Evolutionary conservation across 2,113 vertebrate genomes (phyloP).

Genomic region (Baryphthengus martii): DNA sequence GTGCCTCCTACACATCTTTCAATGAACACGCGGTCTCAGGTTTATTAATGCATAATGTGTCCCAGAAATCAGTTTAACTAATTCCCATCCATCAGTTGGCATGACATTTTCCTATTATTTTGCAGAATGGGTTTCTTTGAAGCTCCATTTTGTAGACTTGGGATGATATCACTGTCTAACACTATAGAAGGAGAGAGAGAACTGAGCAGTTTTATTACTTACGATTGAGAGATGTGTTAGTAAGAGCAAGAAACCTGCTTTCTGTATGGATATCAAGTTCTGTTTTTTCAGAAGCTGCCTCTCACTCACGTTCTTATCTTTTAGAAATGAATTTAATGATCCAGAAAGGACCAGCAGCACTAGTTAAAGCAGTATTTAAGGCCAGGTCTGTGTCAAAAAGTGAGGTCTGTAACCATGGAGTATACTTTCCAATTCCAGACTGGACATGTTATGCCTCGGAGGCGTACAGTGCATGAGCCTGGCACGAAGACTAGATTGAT

Average conservation of each 20-base stretch:
- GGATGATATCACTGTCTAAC: neutral
- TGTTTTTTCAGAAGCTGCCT: neutral
- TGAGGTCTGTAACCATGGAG: neutral
- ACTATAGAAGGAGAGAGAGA: neutral
- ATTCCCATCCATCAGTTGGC: constrained; percentile 15
- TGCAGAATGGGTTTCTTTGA: neutral
- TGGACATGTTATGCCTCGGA: neutral
- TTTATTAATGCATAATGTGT: constrained; percentile 40
- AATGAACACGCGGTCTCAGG: constrained; percentile 27
- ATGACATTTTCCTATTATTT: neutral
- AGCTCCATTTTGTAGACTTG: neutral
- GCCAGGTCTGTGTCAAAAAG: neutral
- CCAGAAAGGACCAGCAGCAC: neutral
- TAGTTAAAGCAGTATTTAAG: neutral
- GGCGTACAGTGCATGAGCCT: neutral
- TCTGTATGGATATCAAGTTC: neutral
- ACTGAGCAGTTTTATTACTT: neutral
- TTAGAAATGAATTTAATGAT: neutral
- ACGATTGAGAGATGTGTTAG: neutral
- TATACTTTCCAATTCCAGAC: neutral
- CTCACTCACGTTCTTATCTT: neutral
- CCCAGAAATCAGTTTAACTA: constrained; percentile 51
- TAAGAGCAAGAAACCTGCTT: neutral
- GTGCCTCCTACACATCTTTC: neutral
- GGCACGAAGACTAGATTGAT: neutral